Base-by-base conservation (phyloP, 2,888 invertebrate species). In the Dicycla oo region DNA sequence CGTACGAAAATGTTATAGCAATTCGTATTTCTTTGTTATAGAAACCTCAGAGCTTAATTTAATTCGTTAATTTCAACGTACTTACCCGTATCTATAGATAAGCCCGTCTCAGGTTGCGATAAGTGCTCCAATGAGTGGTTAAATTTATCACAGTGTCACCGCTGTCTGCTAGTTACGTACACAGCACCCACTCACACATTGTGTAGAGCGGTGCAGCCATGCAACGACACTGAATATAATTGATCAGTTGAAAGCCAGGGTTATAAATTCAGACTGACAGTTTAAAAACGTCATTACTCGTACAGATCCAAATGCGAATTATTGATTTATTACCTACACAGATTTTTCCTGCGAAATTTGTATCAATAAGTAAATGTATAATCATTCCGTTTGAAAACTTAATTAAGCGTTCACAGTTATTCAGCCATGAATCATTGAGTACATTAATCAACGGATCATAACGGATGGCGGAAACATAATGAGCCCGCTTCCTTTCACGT, bases 91-190 rank as follows among this genome's bases (percentile, higher is more conserved):
- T 75, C 34, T 61, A 66, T 64, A 75, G 85, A 85, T 80, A 76
- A 75, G 64, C 58, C 56, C 70, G 69, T 76, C 74, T 78, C 57
- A 73, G 73, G 73, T 78, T 77, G 73, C 79, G 81, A 78, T 83
- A 86, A 86, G 81, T 83, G 81, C 81, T 75, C 72, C 82, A 85
- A 81, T 84, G 84, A 87, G 84, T 85, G 83, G 77, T 65, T 77
- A 83, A 77, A 86, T 88, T 85, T 85, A 85, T 87, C 87, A 82
- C 83, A 77, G 75, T 85, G 85, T 83, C 85, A 86, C 74, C 81
- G 72, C 81, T 81, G 77, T 68, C 73, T 75, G 76, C 60, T 71
- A 13, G 72, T 66, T 70, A 62, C 64, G 64, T 69, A 68, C 63
- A 74, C 56, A 72, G 66, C 68, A 63, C 49, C 56, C 75, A 75